Percentiles rank a stretch among this genome's conserved stretches.
phyloP scores from a whole-genome alignment of 2,797 vertebrate species.

The Labeo calbasu region DNA sequence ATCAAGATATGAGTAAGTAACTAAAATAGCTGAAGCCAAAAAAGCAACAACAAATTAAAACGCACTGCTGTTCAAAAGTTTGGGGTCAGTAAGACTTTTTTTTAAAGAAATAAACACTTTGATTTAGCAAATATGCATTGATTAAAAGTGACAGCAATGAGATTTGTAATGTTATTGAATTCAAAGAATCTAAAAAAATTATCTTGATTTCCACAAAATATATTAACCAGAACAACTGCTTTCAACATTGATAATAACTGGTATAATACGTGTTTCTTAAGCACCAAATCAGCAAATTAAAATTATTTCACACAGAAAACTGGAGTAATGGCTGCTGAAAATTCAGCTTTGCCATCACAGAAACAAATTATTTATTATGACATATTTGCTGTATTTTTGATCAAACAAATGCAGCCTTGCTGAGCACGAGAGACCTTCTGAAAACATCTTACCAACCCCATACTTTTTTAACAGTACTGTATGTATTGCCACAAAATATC shows the following conservation, averaged over 20 bases:
- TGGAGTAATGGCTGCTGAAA: background rate
- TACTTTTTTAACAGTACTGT: background rate
- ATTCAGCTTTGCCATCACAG: background rate
- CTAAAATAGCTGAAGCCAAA: background rate
- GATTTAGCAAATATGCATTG: background rate
- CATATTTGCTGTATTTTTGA: background rate
- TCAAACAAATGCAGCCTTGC: too few species aligned
- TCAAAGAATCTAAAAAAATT: background rate
- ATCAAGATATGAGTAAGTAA: constrained; percentile 6
- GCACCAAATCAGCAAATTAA: background rate
- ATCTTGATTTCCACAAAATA: background rate
- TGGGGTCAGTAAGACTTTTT: too few species aligned
- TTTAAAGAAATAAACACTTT: background rate
- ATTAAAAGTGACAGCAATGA: background rate
- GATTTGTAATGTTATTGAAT: background rate
- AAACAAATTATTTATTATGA: background rate
- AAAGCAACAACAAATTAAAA: background rate
- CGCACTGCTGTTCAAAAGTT: background rate
- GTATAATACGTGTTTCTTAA: background rate
- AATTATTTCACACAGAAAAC: background rate
- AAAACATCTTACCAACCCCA: background rate
- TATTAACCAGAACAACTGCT: background rate
- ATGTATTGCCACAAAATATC: background rate
- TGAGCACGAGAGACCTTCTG: background rate
- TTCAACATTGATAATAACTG: background rate